Evolutionary conservation across 2,888 invertebrate species (phyloP).

Genomic region (Microdon myrmicae): DNA sequence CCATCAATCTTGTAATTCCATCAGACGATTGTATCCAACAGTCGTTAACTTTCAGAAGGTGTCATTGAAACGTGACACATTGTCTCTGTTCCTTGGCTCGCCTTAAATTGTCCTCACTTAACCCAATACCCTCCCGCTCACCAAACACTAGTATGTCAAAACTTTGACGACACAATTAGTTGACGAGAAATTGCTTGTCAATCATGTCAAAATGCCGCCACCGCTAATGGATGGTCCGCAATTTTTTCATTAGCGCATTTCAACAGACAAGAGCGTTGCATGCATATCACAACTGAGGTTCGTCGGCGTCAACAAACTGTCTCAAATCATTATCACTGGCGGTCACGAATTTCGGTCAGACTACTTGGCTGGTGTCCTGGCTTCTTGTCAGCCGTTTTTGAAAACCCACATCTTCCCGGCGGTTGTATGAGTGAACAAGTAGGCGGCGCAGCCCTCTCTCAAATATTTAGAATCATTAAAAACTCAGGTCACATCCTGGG

Average conservation of each 20-base stretch:
- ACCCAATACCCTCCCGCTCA: conserved; percentile 1
- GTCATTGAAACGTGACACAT: no score
- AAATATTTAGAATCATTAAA: no score
- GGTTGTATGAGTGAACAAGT: no score
- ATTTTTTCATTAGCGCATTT: conserved; percentile 50
- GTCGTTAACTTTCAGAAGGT: no score
- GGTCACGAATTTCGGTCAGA: conserved; percentile 15
- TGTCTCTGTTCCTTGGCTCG: no score
- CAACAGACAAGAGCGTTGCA: conserved; percentile 10
- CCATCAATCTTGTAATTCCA: no score
- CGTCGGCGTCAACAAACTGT: conserved; percentile 49
- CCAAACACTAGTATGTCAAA: conserved; percentile 32
- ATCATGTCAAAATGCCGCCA: conserved; percentile 47
- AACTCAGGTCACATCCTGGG: conserved; percentile 45
- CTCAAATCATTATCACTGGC: conserved; percentile 29
- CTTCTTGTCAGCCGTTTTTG: no score
- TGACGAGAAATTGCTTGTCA: conserved; percentile 49
- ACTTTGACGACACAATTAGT: conserved; percentile 52
- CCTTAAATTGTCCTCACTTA: no score
- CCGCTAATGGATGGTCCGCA: conserved; percentile 50
- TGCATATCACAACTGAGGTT: conserved; percentile 3
- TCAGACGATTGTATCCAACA: no score
- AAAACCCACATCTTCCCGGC: no score
- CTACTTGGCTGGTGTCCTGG: no score
- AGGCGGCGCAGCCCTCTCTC: no score